Conservation (phyloP, 2,797 vertebrate genomes). For the Crocodylus rhombifer region DNA sequence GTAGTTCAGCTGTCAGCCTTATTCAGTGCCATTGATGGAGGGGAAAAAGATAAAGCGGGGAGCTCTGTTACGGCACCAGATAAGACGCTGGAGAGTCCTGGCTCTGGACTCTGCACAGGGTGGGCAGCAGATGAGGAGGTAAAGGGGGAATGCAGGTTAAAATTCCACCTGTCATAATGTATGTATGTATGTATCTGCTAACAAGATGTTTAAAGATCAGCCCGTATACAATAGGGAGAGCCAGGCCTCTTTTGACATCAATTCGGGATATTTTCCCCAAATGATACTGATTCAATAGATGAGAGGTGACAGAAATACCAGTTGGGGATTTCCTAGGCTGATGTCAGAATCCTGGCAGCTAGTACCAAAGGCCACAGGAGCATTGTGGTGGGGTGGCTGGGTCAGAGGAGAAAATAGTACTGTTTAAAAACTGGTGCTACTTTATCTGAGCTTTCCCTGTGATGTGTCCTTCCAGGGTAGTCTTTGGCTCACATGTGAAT, state of each 20-base stretch:
- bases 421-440: background rate
- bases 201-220: background rate
- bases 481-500: background rate
- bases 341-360: background rate
- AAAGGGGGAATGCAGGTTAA: background rate
- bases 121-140: background rate
- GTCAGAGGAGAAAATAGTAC: background rate
- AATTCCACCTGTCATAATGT: background rate
- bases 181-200: no score
- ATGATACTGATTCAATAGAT: background rate
- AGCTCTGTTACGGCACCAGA: rapidly evolving
- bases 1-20: background rate
- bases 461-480: background rate
- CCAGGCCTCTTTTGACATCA: background rate
- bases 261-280: background rate
- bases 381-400: background rate
- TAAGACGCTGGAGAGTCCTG: background rate
- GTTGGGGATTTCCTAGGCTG: background rate
- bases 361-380: background rate
- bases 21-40: background rate
- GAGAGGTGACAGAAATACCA: background rate
- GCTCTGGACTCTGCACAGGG: background rate
- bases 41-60: no score
- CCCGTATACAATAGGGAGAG: no score
- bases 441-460: background rate